Evolutionary conservation across 1,140 invertebrate genomes (phyloP), one percentile per base, ranked within the genome.

Genomic region (Trachymyrmex cornetzi): DNA sequence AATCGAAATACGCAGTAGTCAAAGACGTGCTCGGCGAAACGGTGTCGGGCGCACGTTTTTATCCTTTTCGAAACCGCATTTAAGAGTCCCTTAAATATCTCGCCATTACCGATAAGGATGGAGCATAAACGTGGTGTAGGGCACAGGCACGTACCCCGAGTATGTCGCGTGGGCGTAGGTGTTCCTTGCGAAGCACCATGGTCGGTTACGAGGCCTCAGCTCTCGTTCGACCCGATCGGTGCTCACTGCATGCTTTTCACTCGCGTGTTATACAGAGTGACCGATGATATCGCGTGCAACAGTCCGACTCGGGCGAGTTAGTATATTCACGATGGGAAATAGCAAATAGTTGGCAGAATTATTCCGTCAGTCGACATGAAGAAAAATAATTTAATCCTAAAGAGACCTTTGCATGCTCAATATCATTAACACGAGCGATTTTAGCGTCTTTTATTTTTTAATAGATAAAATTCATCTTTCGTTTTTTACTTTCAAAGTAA

Each of bases 151-250:
- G 77, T 82, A 71, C 61, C 50, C 22, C 30, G 48, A 24, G 71
- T 57, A 64, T 53, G 59, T 72, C 55, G 24, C 85, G 84, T 80
- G 30, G 50, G 24, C 85, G 84, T 80, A 34, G 50, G 48, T 89
- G 71, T 63, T 63, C 85, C 69, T 77, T 57, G 61, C 72, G 22
- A 27, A 55, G 48, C 38, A 38, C 80, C 55, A 64, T 16, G 34
- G 34, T 86, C 30, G 30, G 19, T 30, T 66, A 63, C 61, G 61
- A 63, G 27, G 14, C 61, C 66, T 80, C 67, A 7, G 34, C 61
- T 67, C 44, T 88, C 77, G 67, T 87, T 87, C 77, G 38, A 16
- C 66, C 19, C 69, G 69, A 77, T 66, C 64, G 50, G 9, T 77
- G 74, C 44, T 44, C 59, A 27, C 22, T 5, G 53, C 48, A 7